A percentile compares a stretch with the other conserved stretches of the same genome.
Evolutionary conservation across 1,140 invertebrate genomes (phyloP).

Genomic region (Spodoptera frugiperda): DNA sequence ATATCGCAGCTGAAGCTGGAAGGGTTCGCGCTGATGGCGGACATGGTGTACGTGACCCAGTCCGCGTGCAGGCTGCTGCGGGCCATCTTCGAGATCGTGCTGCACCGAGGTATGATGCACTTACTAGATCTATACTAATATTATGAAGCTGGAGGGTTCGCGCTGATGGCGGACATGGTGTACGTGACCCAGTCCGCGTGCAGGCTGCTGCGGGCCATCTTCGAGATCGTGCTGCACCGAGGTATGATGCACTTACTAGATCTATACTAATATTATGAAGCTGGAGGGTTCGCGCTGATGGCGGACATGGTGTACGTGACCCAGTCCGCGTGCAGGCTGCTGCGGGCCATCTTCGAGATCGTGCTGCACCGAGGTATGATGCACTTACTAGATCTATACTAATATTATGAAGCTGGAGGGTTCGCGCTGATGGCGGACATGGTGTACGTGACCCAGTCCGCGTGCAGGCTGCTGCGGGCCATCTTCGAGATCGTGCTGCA

Average conservation of each 20-base stretch:
- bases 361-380: conserved; percentile 87
- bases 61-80: conserved; percentile 97
- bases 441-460: conserved; percentile 99
- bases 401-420: conserved; percentile 99
- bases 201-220: conserved; percentile 98
- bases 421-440: conserved; percentile 99
- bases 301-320: conserved; percentile 99
- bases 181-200: conserved; percentile 99
- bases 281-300: conserved; percentile 99
- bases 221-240: conserved; percentile 95
- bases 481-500: conserved; percentile 98
- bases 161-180: conserved; percentile 99
- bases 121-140: too few species aligned
- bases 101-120: conserved; percentile 81
- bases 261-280: too few species aligned
- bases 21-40: conserved; percentile 99
- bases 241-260: conserved; percentile 55
- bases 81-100: conserved; percentile 98
- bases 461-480: conserved; percentile 97
- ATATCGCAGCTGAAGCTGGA: conserved; percentile 99
- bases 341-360: conserved; percentile 99
- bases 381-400: too few species aligned
- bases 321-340: conserved; percentile 97
- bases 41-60: conserved; percentile 99
- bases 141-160: conserved; percentile 99